phyloP scores from a whole-genome alignment of 2,113 vertebrate genomes.

The Heterocephalus glaber region DNA sequence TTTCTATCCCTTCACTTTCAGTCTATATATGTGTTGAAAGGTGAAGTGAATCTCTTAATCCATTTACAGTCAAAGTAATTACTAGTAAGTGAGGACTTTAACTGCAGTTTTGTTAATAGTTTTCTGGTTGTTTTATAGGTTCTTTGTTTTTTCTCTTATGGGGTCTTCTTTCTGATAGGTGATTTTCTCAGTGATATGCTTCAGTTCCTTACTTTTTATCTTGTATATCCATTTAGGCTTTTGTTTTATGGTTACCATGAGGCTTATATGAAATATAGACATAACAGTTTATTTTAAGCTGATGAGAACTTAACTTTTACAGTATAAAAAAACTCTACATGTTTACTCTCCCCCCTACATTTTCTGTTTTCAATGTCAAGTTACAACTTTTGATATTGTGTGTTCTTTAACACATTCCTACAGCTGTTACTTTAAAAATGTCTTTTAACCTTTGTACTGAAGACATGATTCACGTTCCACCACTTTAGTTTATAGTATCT shows the following conservation, averaged over 20 bases:
- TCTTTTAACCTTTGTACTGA: background rate
- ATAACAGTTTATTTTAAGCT: background rate
- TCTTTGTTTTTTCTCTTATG: background rate
- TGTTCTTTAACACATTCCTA: background rate
- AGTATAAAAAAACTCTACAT: background rate
- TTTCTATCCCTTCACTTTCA: background rate
- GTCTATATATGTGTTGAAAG: background rate
- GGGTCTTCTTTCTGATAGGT: background rate
- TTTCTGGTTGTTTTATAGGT: background rate
- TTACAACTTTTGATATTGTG: background rate
- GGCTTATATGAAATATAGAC: background rate
- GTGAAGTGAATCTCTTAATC: background rate
- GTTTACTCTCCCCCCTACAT: background rate
- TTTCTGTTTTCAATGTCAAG: background rate
- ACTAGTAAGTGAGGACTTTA: background rate
- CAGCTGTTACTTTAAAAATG: background rate
- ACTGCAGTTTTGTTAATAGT: background rate
- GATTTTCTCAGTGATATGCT: background rate
- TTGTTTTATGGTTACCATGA: background rate
- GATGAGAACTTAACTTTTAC: background rate
- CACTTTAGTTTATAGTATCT: background rate
- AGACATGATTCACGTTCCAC: background rate
- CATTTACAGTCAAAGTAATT: background rate
- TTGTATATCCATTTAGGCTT: background rate
- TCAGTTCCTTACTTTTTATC: background rate